These are phyloP conservation scores for Dicyrtoma fusca DNA, from an alignment of 2,888 invertebrate genomes.

Conservation along the genomic window DNA sequence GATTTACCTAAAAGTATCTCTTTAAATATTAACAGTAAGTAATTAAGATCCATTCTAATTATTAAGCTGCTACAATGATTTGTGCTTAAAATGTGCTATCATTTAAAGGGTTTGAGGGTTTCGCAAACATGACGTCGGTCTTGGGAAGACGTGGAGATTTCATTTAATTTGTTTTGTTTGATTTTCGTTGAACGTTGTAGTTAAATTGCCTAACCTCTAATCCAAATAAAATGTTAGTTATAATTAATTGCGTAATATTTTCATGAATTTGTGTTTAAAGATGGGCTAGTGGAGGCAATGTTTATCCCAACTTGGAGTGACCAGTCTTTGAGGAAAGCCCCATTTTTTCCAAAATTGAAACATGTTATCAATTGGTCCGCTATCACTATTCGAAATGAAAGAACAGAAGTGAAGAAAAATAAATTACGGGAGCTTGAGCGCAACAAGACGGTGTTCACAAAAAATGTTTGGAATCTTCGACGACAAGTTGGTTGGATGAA, in stretches of 20 bases:
- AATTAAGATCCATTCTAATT: not conserved
- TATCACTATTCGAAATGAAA: constrained; percentile 30
- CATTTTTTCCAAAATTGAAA: constrained; percentile 16
- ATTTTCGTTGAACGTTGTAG: too few species aligned
- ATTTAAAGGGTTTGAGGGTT: too few species aligned
- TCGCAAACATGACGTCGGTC: too few species aligned
- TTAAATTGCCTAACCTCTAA: too few species aligned
- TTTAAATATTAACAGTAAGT: not conserved
- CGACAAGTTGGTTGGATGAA: constrained; percentile 36
- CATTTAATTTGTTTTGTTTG: too few species aligned
- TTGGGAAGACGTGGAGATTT: too few species aligned
- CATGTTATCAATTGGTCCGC: constrained; percentile 32
- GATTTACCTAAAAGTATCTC: constrained; percentile 23
- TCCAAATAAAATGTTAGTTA: too few species aligned
- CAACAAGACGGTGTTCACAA: not conserved
- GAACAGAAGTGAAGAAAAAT: not conserved
- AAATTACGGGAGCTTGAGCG: not conserved
- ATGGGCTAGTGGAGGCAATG: not conserved
- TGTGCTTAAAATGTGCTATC: too few species aligned
- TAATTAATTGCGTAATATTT: not conserved
- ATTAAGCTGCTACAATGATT: not conserved
- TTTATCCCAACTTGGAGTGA: constrained; percentile 23
- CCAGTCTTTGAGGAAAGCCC: not conserved
- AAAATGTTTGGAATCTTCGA: constrained; percentile 30
- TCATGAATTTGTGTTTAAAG: not conserved